A percentile compares a stretch with the other conserved stretches of the same genome.
phyloP scores from a whole-genome alignment of 2,888 invertebrate genomes.

The Lasioglossum figueresi region DNA sequence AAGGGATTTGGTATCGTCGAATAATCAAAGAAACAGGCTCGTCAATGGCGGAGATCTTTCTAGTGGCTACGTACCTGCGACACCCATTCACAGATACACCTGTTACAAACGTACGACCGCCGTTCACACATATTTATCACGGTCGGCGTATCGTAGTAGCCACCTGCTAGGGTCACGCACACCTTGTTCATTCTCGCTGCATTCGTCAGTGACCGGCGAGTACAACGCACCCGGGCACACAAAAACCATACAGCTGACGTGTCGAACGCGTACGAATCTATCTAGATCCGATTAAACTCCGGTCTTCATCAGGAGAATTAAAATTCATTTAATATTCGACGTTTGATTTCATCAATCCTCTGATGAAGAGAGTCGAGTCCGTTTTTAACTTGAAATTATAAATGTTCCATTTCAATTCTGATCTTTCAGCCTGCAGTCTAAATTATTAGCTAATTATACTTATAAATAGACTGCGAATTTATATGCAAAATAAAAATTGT shows the following conservation, averaged over 20 bases:
- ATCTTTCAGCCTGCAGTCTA: neutral
- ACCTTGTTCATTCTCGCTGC: conserved; percentile 39
- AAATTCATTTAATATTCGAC: neutral
- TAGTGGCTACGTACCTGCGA: conserved; percentile 60
- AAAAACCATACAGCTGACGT: conserved; percentile 15
- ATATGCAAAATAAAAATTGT: too few relatives aligned
- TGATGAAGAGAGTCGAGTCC: too few relatives aligned
- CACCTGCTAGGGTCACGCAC: conserved; percentile 65
- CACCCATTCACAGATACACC: conserved; percentile 34
- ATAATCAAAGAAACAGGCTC: neutral
- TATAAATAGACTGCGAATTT: too few relatives aligned
- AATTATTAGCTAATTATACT: neutral
- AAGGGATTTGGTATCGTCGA: neutral
- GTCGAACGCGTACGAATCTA: neutral
- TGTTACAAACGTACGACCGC: conserved; percentile 10
- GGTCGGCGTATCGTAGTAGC: conserved; percentile 59
- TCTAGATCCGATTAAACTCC: neutral
- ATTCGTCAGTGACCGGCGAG: conserved; percentile 31
- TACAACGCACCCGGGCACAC: conserved; percentile 3
- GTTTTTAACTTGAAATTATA: neutral
- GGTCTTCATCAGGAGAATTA: neutral
- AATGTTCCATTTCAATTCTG: neutral
- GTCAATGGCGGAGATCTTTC: conserved; percentile 32
- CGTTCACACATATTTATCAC: conserved; percentile 46
- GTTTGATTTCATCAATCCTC: too few relatives aligned